These are phyloP conservation scores for Lethenteron camtschaticum DNA, from an alignment of 2,113 vertebrate species.

Conservation along the genomic window DNA sequence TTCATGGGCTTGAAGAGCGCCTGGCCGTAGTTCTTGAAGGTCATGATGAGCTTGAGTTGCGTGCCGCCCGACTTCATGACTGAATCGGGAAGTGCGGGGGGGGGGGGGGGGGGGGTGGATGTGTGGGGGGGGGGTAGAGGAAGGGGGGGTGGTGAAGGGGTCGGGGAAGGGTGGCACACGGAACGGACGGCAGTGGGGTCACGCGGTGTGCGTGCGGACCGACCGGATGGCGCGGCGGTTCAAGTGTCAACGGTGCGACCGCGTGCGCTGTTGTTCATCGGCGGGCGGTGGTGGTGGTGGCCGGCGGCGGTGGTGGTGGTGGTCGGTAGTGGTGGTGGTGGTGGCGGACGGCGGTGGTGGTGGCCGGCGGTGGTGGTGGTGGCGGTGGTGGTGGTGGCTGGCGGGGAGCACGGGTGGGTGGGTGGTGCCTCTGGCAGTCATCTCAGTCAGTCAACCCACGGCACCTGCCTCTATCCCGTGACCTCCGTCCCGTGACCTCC, in stretches of 20 bases:
- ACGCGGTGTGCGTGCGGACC: neutral
- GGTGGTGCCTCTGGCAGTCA: too few relatives aligned
- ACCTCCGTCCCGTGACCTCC: too few relatives aligned
- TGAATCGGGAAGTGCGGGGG: slow-evolving; percentile 16
- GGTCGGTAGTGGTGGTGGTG: neutral
- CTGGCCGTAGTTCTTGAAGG: slow-evolving; percentile 95
- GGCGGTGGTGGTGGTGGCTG: neutral
- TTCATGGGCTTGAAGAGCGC: slow-evolving; percentile 98
- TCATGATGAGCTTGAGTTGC: slow-evolving; percentile 96
- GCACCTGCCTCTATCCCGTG: too few relatives aligned
- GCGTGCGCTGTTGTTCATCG: too few relatives aligned
- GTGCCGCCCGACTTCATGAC: slow-evolving; percentile 98
- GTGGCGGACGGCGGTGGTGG: neutral
- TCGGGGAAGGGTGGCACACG: neutral
- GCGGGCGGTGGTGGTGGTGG: neutral
- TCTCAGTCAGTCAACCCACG: too few relatives aligned
- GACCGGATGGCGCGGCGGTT: too few relatives aligned
- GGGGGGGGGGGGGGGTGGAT: too few relatives aligned
- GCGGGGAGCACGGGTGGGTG: neutral
- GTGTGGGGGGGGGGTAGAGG: neutral
- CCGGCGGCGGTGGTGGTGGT: neutral
- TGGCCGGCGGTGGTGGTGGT: neutral
- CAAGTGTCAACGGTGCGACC: too few relatives aligned
- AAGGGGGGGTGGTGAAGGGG: neutral
- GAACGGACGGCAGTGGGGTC: neutral